Conservation (phyloP, 2,113 vertebrate species). For the Trogon surrucura region DNA sequence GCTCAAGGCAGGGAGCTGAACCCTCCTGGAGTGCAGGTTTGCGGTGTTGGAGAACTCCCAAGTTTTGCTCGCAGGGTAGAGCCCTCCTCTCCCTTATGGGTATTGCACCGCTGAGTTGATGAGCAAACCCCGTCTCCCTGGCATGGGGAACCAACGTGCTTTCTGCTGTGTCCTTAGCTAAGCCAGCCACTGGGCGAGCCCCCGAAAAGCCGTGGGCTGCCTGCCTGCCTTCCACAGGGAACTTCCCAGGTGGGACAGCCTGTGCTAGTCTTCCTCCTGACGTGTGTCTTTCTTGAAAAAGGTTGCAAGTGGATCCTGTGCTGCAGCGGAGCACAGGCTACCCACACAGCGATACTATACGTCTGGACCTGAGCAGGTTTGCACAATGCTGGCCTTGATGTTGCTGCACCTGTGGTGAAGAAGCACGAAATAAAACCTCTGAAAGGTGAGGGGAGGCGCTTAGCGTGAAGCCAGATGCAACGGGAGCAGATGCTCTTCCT, state of each 20-base stretch:
- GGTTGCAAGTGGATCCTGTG: neutral
- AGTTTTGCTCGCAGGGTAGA: neutral
- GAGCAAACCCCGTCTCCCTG: neutral
- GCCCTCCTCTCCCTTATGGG: neutral
- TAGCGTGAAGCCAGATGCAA: neutral
- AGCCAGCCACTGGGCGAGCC: neutral
- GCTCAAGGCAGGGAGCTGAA: neutral
- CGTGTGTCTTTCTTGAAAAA: neutral
- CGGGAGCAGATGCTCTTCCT: neutral
- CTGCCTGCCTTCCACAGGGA: neutral
- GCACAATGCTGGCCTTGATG: neutral
- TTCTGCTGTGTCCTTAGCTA: neutral
- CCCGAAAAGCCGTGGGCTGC: neutral
- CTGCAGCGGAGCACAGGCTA: neutral
- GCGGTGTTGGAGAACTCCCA: neutral
- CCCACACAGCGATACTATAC: accelerated
- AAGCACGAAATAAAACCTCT: neutral
- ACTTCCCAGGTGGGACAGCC: neutral
- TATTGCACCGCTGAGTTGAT: neutral
- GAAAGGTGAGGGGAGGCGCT: neutral
- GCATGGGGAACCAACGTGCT: accelerated
- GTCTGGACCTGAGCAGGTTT: neutral
- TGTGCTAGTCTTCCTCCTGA: neutral
- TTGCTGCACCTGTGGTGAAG: neutral
- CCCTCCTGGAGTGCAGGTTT: neutral